phyloP scores from a whole-genome alignment of 2,888 invertebrate genomes.

The Athalia circularis region DNA sequence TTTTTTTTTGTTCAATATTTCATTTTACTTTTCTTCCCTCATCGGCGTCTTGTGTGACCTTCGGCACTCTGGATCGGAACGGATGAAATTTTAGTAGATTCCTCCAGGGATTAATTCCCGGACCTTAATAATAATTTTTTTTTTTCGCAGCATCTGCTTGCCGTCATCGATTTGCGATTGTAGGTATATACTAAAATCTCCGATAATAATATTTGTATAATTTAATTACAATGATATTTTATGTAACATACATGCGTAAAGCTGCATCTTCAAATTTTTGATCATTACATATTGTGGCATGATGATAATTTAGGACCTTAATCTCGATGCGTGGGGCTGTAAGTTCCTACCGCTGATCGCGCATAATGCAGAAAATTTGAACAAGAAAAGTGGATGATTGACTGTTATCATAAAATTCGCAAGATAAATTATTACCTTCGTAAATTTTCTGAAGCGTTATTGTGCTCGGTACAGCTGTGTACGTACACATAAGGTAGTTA shows the following conservation, averaged over 20 bases:
- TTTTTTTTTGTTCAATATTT: background rate
- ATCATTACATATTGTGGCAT: background rate
- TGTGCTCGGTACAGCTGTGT: background rate
- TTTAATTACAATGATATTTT: no score
- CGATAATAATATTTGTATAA: no score
- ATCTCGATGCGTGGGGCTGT: no score
- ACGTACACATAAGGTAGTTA: background rate
- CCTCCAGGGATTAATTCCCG: background rate
- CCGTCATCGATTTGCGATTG: no score
- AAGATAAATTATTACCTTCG: slow-evolving; percentile 25
- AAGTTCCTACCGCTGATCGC: no score
- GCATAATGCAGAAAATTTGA: background rate
- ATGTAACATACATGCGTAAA: no score
- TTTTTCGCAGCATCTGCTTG: no score
- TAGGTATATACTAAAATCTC: no score
- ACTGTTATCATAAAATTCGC: slow-evolving; percentile 34
- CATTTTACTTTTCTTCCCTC: background rate
- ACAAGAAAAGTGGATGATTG: slow-evolving; percentile 39
- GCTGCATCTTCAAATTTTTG: no score
- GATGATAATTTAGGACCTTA: background rate
- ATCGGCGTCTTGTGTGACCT: background rate
- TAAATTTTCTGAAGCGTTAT: slow-evolving; percentile 19
- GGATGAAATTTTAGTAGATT: slow-evolving; percentile 33
- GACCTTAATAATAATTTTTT: no score
- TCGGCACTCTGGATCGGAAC: background rate